A percentile compares a stretch with the other conserved stretches of the same genome.
phyloP scores from a whole-genome alignment of 2,888 invertebrate species.

The Amphipyra berbera region DNA sequence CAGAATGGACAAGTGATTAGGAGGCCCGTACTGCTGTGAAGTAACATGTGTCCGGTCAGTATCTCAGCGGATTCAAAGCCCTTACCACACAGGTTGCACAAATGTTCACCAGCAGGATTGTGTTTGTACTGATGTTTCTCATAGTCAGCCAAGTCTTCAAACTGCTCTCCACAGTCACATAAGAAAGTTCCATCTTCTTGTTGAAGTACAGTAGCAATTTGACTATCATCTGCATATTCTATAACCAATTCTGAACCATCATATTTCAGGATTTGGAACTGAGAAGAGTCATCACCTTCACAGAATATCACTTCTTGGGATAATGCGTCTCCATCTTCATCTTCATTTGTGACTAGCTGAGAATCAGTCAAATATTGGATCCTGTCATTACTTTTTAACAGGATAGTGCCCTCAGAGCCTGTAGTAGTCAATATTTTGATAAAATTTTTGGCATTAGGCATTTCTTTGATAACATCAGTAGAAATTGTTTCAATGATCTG shows the following conservation, averaged over 20 bases:
- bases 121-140: constrained; percentile 83
- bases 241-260: constrained; percentile 85
- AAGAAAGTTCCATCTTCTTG: constrained; percentile 83
- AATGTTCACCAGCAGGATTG: constrained; percentile 77
- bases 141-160: constrained; percentile 80
- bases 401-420: constrained; percentile 75
- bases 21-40: constrained; percentile 77
- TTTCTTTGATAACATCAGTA: constrained; percentile 51
- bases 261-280: constrained; percentile 84
- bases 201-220: constrained; percentile 81
- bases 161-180: constrained; percentile 85
- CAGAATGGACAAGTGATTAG: constrained; percentile 84
- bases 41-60: constrained; percentile 82
- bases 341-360: constrained; percentile 68
- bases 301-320: constrained; percentile 84
- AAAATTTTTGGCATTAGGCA: constrained; percentile 68
- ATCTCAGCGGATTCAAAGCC: constrained; percentile 85
- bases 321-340: constrained; percentile 72
- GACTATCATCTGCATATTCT: constrained; percentile 83
- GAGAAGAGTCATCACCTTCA: constrained; percentile 83
- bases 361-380: constrained; percentile 78
- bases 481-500: constrained; percentile 58
- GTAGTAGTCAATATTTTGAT: constrained; percentile 81
- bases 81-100: constrained; percentile 85
- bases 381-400: constrained; percentile 75